Evolutionary conservation across 2,797 vertebrate species (phyloP), one percentile per base, ranked within the genome.

Genomic region (Carduelis carduelis): DNA sequence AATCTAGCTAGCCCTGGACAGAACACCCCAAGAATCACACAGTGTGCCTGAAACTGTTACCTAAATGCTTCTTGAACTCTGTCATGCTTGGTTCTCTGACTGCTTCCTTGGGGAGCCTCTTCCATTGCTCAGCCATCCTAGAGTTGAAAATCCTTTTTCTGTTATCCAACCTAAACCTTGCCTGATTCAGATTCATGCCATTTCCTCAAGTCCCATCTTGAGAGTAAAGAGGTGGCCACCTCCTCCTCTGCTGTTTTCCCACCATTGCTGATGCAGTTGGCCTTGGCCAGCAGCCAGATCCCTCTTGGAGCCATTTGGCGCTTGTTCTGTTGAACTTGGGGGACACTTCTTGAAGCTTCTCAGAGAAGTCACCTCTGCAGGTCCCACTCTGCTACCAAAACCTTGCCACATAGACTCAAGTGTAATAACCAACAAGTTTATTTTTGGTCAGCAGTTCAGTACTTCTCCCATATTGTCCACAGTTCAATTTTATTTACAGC

Each of bases 81-180:
- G 10, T 35, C 18, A 32, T 22, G 15, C 34, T 47, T 75, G 12
- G 6, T 75, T 44, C 52, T 74, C 11, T 49, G 15, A 35, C 30
- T 10, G 8, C 22, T 61, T 55, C 15, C 5, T 26, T n/a, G 19
- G 19, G 32, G 13, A 55, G 19, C 18, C 13, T 55, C 4, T 47
- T 55, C 10, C 15, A 47, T 10, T 20, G 27, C 35, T 37, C 27
- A 49, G 7, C 32, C 27, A 35, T 19, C 9, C 15, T 32, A 1
- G 28, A 35, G 7, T 12, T 55, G 35, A 75, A 61, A 32, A 49
- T 14, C 13, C 9, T 68, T 55, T 68, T 55, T 19, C 9, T 61
- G 11, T 24, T 35, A 55, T 1, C 47, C 8, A 35, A 0, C 22
- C 27, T 75, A 23, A 49, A 35, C 22, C 55, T 37, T 1, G 0